These are phyloP conservation scores for Caenorhabditis sp. DNA, from an alignment of 2,888 invertebrate species.

Conservation along the genomic window DNA sequence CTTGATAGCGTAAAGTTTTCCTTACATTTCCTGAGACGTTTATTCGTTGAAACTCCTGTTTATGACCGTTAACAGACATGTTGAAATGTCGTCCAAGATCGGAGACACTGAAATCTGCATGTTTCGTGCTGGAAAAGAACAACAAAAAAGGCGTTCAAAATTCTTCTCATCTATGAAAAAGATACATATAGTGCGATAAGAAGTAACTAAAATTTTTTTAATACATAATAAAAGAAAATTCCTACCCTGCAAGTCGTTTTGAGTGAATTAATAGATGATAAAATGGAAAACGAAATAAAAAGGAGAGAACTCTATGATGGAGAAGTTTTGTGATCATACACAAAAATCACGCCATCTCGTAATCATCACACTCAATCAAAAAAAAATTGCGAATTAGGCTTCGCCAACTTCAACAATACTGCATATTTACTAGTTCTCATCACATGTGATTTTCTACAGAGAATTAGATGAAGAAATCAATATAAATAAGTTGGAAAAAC, in stretches of 20 bases:
- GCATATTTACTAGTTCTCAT: no score
- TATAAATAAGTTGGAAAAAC: conserved; percentile 11
- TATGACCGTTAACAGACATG: conserved; percentile 61
- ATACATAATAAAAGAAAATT: no score
- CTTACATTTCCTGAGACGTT: conserved; percentile 54
- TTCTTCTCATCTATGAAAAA: no score
- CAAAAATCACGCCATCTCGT: conserved; percentile 50
- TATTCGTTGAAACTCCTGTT: conserved; percentile 51
- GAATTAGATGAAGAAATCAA: conserved; percentile 22
- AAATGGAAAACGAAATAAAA: conserved; percentile 45
- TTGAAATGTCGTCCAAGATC: conserved; percentile 60
- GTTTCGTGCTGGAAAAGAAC: neutral
- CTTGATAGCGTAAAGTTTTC: no score
- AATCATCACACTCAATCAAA: neutral
- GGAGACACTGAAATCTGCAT: conserved; percentile 52
- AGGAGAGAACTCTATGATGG: conserved; percentile 18
- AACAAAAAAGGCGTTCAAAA: neutral
- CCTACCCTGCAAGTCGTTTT: no score
- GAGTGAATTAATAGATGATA: conserved; percentile 25
- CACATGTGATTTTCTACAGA: conserved; percentile 3
- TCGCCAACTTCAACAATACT: no score
- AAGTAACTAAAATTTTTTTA: no score
- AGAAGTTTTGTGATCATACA: conserved; percentile 40
- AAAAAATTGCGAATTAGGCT: no score
- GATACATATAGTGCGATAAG: no score